phyloP scores from a whole-genome alignment of 2,888 invertebrate genomes.

The Spialia ferax region DNA sequence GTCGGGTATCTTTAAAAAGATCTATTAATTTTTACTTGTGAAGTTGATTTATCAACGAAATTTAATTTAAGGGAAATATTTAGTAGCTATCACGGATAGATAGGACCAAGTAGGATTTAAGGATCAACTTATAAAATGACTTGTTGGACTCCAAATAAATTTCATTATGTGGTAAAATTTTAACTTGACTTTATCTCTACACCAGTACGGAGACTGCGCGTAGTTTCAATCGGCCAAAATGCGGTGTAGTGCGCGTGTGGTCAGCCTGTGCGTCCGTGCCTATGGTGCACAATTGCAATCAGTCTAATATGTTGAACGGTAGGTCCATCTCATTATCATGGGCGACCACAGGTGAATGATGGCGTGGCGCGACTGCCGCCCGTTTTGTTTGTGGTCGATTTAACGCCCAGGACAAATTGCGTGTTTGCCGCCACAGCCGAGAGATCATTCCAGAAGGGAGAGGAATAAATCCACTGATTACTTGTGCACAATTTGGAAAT shows the following conservation, averaged over 20 bases:
- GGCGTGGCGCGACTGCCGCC: constrained; percentile 70
- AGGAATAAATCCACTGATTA: constrained; percentile 71
- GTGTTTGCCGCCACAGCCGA: constrained; percentile 79
- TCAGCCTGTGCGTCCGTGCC: constrained; percentile 61
- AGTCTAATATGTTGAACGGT: constrained; percentile 84
- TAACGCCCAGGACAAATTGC: constrained; percentile 84
- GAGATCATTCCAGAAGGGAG: constrained; percentile 75
- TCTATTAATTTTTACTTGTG: no score
- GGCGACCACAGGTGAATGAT: constrained; percentile 85
- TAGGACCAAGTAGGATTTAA: no score
- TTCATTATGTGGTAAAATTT: no score
- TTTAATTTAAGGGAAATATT: no score
- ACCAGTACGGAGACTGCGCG: constrained; percentile 39
- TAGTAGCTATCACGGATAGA: no score
- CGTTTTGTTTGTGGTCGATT: constrained; percentile 86
- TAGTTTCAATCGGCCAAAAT: constrained; percentile 61
- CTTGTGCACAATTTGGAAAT: constrained; percentile 68
- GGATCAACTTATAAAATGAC: no score
- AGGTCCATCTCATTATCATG: constrained; percentile 85
- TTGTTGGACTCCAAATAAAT: no score
- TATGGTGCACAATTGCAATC: constrained; percentile 78
- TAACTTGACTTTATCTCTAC: constrained; percentile 49
- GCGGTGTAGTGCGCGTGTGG: constrained; percentile 51
- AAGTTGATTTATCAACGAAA: no score
- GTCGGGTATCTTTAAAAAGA: no score